Evolutionary conservation across 2,113 vertebrate genomes (phyloP).

Genomic region (Dasypus novemcinctus): DNA sequence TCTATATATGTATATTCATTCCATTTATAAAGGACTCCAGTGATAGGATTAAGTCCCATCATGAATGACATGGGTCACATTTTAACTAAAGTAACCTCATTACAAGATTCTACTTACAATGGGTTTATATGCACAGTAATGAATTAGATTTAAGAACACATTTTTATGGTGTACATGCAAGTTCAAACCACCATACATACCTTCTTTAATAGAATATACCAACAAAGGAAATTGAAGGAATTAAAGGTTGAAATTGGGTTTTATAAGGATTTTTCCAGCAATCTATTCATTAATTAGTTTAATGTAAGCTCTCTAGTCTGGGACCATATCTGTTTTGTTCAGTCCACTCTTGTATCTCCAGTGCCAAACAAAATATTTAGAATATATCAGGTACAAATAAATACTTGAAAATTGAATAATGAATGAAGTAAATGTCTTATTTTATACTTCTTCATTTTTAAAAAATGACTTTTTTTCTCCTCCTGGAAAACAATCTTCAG

Average conservation of each 20-base stretch:
- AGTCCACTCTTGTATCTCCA: neutral
- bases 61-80: too few relatives aligned
- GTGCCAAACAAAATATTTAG: neutral
- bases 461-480: slow-evolving; percentile 19
- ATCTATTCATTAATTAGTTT: neutral
- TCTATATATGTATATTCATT: too few relatives aligned
- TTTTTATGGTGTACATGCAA: too few relatives aligned
- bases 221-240: neutral
- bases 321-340: neutral
- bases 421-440: neutral
- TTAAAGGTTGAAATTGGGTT: neutral
- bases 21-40: too few relatives aligned
- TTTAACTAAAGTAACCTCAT: too few relatives aligned
- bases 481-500: neutral
- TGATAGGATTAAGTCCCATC: too few relatives aligned
- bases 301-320: neutral
- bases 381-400: neutral
- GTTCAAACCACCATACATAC: too few relatives aligned
- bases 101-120: too few relatives aligned
- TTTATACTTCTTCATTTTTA: neutral
- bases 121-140: too few relatives aligned
- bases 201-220: neutral
- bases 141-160: too few relatives aligned
- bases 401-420: neutral
- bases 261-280: neutral